Base-by-base conservation (phyloP, 1,140 invertebrate genomes). In the Portunus trituberculatus region DNA sequence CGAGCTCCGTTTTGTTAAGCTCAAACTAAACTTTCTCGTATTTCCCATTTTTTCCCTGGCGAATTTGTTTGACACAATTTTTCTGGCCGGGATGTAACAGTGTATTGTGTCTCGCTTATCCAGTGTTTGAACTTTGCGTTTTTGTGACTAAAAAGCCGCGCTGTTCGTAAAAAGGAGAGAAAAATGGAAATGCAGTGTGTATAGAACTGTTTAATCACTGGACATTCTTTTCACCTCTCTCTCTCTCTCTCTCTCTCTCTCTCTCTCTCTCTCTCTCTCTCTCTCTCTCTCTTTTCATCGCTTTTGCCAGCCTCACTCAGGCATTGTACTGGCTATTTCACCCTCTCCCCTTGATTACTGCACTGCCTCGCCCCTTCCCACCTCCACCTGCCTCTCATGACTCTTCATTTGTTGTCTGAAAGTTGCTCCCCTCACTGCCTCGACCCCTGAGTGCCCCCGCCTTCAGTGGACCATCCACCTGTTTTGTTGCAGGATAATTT, bases 381-480 rank as follows among this genome's bases (percentile, higher is more conserved):
- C 67, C 20, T 7, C 67, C 67, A n/a, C 67, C 67, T 76, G 67
- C 67, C 67, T 76, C 67, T 76, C 67, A 76, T 76, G 67, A 76
- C 67, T 76, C 67, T 87, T 87, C 84, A 87, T 39, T 32, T 46
- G 84, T 46, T 87, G 31, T 32, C 39, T 46, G 31, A 87, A 46
- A 87, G 31, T 87, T 32, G 31, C 84, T 87, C 84, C 39, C 84
- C 84, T 87, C 84, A 46, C 84, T 25, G 84, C 39, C 84, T 39
- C 84, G 84, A 20, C 14, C 31, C 31, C 84, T 31, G 84, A 46
- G 84, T 87, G 84, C 84, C 84, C 31, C 84, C 39, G 31, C 67
- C 67, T 76, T 76, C 67, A 76, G 7, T 76, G 67, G 67, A 12
- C 67, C 67, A 76, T 76, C 67, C 67, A 76, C 20, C 67, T 76